A percentile compares a stretch with the other conserved stretches of the same genome.
These are phyloP conservation scores for Macquaria australasica DNA, from an alignment of 2,113 vertebrate genomes.

Conservation along the genomic window DNA sequence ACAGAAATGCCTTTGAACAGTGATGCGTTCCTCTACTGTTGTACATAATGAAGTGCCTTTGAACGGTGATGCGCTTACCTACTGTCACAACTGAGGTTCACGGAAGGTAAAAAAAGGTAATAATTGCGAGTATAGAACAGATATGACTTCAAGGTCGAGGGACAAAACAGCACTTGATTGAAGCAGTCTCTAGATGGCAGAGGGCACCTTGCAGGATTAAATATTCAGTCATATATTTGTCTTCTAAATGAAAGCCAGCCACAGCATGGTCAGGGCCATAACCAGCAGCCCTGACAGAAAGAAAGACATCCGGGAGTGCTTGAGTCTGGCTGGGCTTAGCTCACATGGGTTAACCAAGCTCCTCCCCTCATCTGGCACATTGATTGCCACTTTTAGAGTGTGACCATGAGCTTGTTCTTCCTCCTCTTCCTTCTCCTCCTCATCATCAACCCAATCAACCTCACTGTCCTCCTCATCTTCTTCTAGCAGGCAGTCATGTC, in stretches of 20 bases:
- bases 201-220: not conserved
- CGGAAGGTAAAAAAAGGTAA: not conserved
- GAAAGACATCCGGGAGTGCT: conserved; percentile 86
- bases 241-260: conserved; percentile 90
- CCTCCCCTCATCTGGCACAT: conserved; percentile 88
- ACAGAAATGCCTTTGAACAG: no score
- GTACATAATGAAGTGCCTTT: no score
- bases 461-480: conserved; percentile 62
- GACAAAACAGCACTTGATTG: conserved; percentile 18
- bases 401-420: conserved; percentile 80
- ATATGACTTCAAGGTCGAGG: conserved; percentile 15
- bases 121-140: not conserved
- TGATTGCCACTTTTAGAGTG: conserved; percentile 88
- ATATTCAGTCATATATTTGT: not conserved
- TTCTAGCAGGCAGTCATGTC: conserved; percentile 58
- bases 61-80: no score
- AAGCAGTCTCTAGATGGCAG: not conserved
- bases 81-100: not conserved
- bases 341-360: conserved; percentile 82
- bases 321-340: conserved; percentile 85
- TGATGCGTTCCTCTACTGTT: no score
- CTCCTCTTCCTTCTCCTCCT: conserved; percentile 50
- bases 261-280: conserved; percentile 89
- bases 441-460: conserved; percentile 58
- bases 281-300: conserved; percentile 91